phyloP scores from a whole-genome alignment of 2,113 vertebrate species.

The Lynx canadensis region DNA sequence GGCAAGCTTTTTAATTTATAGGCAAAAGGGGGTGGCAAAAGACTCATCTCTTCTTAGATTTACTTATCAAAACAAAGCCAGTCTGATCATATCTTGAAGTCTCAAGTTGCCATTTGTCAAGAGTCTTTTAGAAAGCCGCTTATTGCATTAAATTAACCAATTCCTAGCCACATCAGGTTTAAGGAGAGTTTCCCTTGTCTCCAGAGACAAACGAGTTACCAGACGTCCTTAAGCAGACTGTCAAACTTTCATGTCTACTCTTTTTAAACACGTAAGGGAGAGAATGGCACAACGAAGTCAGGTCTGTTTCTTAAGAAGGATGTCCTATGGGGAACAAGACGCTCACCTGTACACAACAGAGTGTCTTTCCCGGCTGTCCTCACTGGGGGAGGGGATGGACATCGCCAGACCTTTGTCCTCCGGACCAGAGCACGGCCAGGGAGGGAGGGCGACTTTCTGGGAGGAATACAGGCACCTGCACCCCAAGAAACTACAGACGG shows the following conservation, averaged over 20 bases:
- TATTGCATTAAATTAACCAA: slow-evolving; percentile 11
- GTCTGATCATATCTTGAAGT: background rate
- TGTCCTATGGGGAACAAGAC: background rate
- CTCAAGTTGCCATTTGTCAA: slow-evolving; percentile 8
- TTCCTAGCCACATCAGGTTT: slow-evolving; percentile 25
- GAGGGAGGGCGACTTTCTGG: background rate
- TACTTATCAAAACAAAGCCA: slow-evolving; percentile 20
- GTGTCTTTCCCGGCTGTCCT: background rate
- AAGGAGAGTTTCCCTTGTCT: background rate
- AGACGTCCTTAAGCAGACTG: background rate
- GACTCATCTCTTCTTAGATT: background rate
- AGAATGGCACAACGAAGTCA: background rate
- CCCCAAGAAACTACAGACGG: background rate
- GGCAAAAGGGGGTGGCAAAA: background rate
- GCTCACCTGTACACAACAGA: slow-evolving; percentile 40
- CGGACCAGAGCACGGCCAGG: background rate
- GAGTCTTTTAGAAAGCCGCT: slow-evolving; percentile 36
- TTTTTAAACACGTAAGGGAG: background rate
- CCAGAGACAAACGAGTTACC: background rate
- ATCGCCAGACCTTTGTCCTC: slow-evolving; percentile 61
- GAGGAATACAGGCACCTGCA: background rate
- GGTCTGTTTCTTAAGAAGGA: background rate
- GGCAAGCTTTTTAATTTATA: slow-evolving; percentile 40
- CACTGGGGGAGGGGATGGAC: slow-evolving; percentile 36
- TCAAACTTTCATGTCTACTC: slow-evolving; percentile 69